Evolutionary conservation across 2,797 vertebrate genomes (phyloP).

Genomic region (Ptychadena robeensis): DNA sequence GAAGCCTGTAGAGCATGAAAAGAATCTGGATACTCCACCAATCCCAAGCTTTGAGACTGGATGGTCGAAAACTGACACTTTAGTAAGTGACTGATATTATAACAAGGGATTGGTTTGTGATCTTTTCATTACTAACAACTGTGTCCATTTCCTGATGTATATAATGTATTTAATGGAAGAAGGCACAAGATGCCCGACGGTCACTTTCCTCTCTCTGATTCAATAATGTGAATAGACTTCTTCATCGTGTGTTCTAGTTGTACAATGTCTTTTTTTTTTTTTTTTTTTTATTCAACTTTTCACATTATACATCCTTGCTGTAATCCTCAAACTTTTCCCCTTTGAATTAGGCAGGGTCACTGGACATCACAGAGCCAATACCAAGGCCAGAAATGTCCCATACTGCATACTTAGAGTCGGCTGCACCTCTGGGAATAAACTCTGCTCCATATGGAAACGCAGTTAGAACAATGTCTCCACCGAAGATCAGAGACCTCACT

Average conservation of each 20-base stretch:
- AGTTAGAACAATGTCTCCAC: slow-evolving; percentile 67
- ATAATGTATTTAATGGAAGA: too few relatives aligned
- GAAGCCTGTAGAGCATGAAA: slow-evolving; percentile 52
- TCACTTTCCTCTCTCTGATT: neutral
- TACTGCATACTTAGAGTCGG: slow-evolving; percentile 51
- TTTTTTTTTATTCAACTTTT: too few relatives aligned
- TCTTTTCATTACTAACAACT: neutral
- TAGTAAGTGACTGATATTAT: slow-evolving; percentile 62
- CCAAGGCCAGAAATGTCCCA: slow-evolving; percentile 60
- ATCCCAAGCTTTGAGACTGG: slow-evolving; percentile 76
- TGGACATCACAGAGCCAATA: slow-evolving; percentile 25
- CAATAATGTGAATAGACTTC: neutral
- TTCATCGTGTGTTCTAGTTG: too few relatives aligned
- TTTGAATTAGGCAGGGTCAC: slow-evolving; percentile 59
- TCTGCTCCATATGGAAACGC: slow-evolving; percentile 65
- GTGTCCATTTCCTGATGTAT: too few relatives aligned
- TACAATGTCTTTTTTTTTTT: too few relatives aligned
- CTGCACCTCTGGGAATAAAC: slow-evolving; percentile 49
- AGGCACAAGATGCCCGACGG: neutral
- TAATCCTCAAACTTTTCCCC: too few relatives aligned
- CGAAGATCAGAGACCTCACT: slow-evolving; percentile 68
- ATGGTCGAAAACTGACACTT: slow-evolving; percentile 70
- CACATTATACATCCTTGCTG: too few relatives aligned
- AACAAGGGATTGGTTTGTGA: neutral
- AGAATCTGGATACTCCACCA: slow-evolving; percentile 67